Percentiles rank a stretch among this genome's conserved stretches.
Conservation (phyloP, 2,113 vertebrate genomes). For the Centropristis striata region DNA sequence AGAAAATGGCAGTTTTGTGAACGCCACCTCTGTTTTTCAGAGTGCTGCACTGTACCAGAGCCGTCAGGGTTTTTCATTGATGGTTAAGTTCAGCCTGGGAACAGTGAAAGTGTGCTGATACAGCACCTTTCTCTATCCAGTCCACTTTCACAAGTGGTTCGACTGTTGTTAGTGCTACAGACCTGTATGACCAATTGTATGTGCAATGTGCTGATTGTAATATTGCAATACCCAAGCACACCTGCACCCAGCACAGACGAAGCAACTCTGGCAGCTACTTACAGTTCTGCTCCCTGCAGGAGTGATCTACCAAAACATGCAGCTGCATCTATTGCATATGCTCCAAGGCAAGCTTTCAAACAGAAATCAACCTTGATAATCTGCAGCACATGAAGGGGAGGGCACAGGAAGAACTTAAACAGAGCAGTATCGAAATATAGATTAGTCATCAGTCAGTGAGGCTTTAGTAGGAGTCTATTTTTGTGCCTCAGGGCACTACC, state of each 20-base stretch:
- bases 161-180: constrained; percentile 1
- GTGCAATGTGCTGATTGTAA: not conserved
- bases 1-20: not conserved
- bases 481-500: constrained; percentile 1
- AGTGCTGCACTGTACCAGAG: constrained; percentile 44
- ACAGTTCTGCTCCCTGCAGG: not conserved
- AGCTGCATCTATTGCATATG: not conserved
- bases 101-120: constrained; percentile 63
- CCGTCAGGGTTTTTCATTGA: constrained; percentile 45
- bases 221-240: not conserved
- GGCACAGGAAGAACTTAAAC: constrained; percentile 21
- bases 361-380: constrained; percentile 10
- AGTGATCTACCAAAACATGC: not conserved
- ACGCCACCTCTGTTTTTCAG: not conserved
- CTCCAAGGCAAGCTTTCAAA: not conserved
- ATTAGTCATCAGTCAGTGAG: constrained; percentile 47
- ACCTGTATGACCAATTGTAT: constrained; percentile 1
- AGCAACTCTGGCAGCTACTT: not conserved
- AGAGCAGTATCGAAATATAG: constrained; percentile 33
- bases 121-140: constrained; percentile 53
- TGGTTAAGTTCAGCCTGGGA: constrained; percentile 51
- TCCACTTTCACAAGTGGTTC: constrained; percentile 22
- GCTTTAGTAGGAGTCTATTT: constrained; percentile 30
- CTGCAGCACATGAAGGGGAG: not conserved
- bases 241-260: constrained; percentile 2